phyloP scores from a whole-genome alignment of 2,113 vertebrate species.

The Phalacrocorax carbo region DNA sequence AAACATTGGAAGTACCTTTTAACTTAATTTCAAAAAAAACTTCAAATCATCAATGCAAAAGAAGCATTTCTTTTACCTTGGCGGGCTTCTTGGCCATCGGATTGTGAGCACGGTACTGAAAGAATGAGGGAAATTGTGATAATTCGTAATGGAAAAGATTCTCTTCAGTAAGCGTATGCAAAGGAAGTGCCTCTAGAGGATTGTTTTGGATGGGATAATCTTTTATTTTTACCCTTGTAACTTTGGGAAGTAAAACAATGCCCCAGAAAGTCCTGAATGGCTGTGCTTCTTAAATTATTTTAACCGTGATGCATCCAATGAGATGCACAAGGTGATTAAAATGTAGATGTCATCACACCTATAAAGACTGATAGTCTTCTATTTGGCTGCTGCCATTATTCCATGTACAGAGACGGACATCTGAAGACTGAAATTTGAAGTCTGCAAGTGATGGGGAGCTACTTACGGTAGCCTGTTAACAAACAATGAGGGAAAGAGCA shows the following conservation, averaged over 20 bases:
- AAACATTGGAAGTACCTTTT: slow-evolving; percentile 49
- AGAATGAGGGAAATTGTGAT: not conserved
- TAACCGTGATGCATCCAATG: not conserved
- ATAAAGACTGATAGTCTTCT: not conserved
- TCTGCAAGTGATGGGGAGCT: not conserved
- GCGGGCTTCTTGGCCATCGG: not conserved
- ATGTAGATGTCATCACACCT: not conserved
- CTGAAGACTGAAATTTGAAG: not conserved
- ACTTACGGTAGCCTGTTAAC: not conserved
- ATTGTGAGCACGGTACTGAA: not conserved
- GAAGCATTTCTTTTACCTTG: not conserved
- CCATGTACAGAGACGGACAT: not conserved
- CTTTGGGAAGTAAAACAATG: not conserved
- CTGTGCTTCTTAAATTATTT: not conserved
- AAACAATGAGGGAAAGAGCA: not conserved
- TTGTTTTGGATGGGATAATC: not conserved
- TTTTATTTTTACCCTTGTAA: not conserved
- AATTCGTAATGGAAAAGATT: not conserved
- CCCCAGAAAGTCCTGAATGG: not conserved
- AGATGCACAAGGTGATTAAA: not conserved
- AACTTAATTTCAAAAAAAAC: not conserved
- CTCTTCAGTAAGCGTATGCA: not conserved
- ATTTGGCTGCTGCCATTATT: not conserved
- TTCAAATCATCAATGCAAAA: not conserved
- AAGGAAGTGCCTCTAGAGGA: not conserved